Evolutionary conservation across 2,888 invertebrate species (phyloP).

Genomic region (Drosophila hawaiiensis): DNA sequence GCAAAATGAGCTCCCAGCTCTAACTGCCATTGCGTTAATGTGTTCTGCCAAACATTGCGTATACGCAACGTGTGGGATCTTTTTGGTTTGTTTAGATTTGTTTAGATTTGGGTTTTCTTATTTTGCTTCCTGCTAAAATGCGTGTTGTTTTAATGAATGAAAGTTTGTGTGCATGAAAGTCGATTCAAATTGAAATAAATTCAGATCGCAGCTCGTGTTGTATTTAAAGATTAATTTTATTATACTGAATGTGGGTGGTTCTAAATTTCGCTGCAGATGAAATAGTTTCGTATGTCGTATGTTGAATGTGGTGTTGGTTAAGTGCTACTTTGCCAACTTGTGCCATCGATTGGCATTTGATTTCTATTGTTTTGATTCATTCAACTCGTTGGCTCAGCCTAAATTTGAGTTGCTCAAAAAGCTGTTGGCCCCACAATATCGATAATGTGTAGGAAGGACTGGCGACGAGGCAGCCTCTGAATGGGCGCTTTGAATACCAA

Average conservation of each 20-base stretch:
- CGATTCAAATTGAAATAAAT: constrained; percentile 33
- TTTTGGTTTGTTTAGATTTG: constrained; percentile 10
- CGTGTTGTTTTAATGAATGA: constrained; percentile 32
- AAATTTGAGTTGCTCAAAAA: constrained; percentile 45
- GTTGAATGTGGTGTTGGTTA: constrained; percentile 29
- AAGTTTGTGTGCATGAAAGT: neutral
- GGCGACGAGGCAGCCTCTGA: constrained; percentile 40
- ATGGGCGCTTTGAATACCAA: constrained; percentile 50
- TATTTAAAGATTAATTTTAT: constrained; percentile 3
- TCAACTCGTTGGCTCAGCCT: constrained; percentile 55
- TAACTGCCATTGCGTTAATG: neutral
- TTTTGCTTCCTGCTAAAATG: neutral
- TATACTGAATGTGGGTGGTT: constrained; percentile 49
- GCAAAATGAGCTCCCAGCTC: neutral
- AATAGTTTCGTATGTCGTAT: constrained; percentile 35
- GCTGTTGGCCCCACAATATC: constrained; percentile 52
- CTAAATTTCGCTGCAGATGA: constrained; percentile 38
- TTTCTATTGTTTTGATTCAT: constrained; percentile 57
- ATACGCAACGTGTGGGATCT: constrained; percentile 51
- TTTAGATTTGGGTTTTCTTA: constrained; percentile 1
- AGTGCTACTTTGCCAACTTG: constrained; percentile 46
- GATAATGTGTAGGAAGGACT: constrained; percentile 58
- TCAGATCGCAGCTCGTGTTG: constrained; percentile 23
- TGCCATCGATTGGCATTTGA: constrained; percentile 28
- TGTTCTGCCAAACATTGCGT: constrained; percentile 55